A percentile compares a stretch with the other conserved stretches of the same genome.
Evolutionary conservation across 1,140 invertebrate species (phyloP).

Genomic region (Eumeta japonica): DNA sequence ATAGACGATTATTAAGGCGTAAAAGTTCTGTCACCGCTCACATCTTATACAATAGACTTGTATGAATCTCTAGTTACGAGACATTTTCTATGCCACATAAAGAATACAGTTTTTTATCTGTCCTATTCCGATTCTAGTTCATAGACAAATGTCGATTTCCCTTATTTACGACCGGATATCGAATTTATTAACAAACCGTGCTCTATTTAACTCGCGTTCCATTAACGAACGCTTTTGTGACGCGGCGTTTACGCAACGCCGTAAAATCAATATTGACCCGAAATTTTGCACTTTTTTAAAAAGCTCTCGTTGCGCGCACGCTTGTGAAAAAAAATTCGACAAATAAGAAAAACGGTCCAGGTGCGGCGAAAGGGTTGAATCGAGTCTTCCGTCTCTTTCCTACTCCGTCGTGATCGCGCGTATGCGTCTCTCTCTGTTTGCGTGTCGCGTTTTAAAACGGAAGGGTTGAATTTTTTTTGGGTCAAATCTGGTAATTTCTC

Average conservation of each 20-base stretch:
- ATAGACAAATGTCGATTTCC: no score
- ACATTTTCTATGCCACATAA: not conserved
- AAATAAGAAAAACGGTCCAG: conserved; percentile 39
- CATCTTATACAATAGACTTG: not conserved
- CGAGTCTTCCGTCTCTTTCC: conserved; percentile 19
- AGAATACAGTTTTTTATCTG: no score
- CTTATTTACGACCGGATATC: not conserved
- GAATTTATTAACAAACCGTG: no score
- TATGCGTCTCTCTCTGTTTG: no score
- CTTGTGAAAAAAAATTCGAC: conserved; percentile 32
- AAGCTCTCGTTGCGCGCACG: no score
- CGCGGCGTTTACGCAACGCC: conserved; percentile 18
- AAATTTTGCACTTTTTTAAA: conserved; percentile 51
- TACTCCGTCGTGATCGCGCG: conserved; percentile 42
- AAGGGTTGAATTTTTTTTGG: conserved; percentile 41
- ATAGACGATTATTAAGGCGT: no score
- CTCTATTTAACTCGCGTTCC: conserved; percentile 29
- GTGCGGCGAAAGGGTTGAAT: conserved; percentile 45
- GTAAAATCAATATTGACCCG: conserved; percentile 52
- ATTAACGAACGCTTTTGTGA: conserved; percentile 46
- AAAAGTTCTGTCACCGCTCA: no score
- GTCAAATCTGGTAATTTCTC: conserved; percentile 47
- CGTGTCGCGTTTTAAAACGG: no score
- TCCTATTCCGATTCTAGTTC: no score
- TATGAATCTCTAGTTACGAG: not conserved